These are phyloP conservation scores for Tylochromis polylepis DNA, from an alignment of 2,113 vertebrate genomes.

Conservation along the genomic window DNA sequence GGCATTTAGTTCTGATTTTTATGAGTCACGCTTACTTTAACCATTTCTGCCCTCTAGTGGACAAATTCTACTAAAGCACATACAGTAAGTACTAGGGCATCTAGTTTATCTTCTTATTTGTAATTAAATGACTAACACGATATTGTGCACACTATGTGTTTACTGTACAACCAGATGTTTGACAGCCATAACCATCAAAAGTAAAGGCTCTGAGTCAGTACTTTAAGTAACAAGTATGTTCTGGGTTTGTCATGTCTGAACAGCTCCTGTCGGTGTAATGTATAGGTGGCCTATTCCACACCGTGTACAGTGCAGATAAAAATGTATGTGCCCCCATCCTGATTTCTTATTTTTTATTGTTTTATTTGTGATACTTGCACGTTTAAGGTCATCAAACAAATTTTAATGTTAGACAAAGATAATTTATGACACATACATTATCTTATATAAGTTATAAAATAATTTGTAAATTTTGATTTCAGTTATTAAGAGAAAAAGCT, in stretches of 20 bases:
- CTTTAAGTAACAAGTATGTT: not conserved
- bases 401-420: not conserved
- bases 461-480: not conserved
- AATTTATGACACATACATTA: not conserved
- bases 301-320: not conserved
- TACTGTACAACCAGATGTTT: not conserved
- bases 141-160: not conserved
- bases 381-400: rapidly evolving
- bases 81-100: not conserved
- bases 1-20: not conserved
- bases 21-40: not conserved
- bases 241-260: not conserved
- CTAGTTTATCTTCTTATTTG: not conserved
- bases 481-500: not conserved
- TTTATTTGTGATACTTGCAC: not conserved
- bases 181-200: not conserved
- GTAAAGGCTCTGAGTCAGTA: not conserved
- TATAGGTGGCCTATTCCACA: not conserved
- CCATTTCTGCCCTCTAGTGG: slow-evolving; percentile 36
- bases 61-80: not conserved
- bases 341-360: not conserved
- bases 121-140: not conserved
- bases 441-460: not conserved
- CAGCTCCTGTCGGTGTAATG: not conserved
- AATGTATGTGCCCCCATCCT: not conserved